A percentile compares a stretch with the other conserved stretches of the same genome.
These are phyloP conservation scores for Aphelinus atriplicis DNA, from an alignment of 1,140 invertebrate species.

Conservation along the genomic window DNA sequence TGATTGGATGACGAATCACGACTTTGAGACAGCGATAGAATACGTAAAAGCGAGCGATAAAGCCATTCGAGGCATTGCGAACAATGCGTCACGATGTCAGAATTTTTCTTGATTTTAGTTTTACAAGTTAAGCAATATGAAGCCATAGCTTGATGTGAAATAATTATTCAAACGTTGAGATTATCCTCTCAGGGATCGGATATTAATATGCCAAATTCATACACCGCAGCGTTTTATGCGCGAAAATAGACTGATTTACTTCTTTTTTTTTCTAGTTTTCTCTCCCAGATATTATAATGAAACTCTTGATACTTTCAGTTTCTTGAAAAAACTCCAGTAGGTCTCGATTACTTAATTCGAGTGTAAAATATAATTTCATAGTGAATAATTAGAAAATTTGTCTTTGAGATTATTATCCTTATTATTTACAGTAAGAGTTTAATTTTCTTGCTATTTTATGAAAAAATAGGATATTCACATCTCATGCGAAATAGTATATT, in stretches of 20 bases:
- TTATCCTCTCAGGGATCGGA: slow-evolving; percentile 19
- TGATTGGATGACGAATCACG: neutral
- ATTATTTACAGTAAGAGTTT: too few species aligned
- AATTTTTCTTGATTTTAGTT: neutral
- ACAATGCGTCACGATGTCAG: neutral
- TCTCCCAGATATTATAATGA: too few species aligned
- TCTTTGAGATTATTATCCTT: neutral
- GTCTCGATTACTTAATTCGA: neutral
- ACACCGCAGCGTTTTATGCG: slow-evolving; percentile 1
- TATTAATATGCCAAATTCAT: slow-evolving; percentile 14
- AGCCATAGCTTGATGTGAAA: too few species aligned
- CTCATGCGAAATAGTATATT: too few species aligned
- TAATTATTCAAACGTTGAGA: neutral
- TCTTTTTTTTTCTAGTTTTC: neutral
- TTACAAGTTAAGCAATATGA: neutral
- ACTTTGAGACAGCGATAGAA: neutral
- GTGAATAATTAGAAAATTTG: neutral
- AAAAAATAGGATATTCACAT: too few species aligned
- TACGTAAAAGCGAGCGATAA: neutral
- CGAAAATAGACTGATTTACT: slow-evolving; percentile 13
- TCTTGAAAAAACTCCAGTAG: neutral
- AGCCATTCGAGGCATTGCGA: slow-evolving; percentile 10
- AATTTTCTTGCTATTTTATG: too few species aligned
- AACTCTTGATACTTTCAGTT: neutral
- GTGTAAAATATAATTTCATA: neutral